Base-by-base conservation (phyloP, 2,888 invertebrate genomes). In the Tachina grossa region DNA sequence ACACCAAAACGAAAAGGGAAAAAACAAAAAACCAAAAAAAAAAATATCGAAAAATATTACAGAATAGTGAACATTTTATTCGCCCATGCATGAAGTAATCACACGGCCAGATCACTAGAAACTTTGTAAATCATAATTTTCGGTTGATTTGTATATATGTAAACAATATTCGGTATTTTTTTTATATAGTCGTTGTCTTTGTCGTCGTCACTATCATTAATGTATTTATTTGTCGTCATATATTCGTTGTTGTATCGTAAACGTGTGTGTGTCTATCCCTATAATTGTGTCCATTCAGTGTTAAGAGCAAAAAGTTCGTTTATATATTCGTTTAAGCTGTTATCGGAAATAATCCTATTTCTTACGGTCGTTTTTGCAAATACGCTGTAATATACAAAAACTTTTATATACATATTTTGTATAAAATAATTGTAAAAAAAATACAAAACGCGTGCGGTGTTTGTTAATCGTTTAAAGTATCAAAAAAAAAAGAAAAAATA, bases 141-240 rank as follows among this genome's bases (percentile, higher is more conserved):
- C 61, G 76, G 53, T 83, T 85, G 72, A 85, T 85, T 85, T 85
- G 85, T 85, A 85, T 85, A 85, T 85, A 85, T 85, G 85, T 85
- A 85, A 85, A 85, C 85, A 85, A 83, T 83, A 83, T 72, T 85
- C 83, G 85, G 83, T 83, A 75, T 75, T 81, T 79, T n/a, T 78
- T 84, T 82, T 85, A 31, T 78, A 80, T 80, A 79, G 76, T 85
- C 76, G 80, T 84, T 66, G 85, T 76, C 43, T 59, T 76, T 74
- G 82, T 79, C 66, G 68, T 85, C 77, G 63, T 85, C 68, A 39
- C 72, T 66, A 72, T 84, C 31, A 55, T 85, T 81, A 77, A 47
- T 79, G 71, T 79, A 72, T 55, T 79, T 72, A 71, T 79, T 79
- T 77, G 74, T 79, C 71, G 72, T 84, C 63, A 69, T 79, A 63